Base-by-base conservation (phyloP, 2,113 vertebrate genomes). In the Cottus gobio region DNA sequence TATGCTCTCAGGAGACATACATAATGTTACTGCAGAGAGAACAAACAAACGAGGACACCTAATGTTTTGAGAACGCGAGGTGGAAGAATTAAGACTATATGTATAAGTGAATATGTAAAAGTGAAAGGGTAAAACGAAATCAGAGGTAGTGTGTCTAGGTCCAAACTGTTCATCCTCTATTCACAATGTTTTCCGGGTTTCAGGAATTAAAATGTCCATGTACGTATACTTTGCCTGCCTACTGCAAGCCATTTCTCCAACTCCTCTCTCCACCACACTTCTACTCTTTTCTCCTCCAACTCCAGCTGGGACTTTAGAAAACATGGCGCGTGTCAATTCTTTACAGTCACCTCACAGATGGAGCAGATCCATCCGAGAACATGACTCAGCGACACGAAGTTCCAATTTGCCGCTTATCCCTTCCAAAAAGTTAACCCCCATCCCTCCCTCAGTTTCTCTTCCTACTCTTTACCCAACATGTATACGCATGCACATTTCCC, bases 301-400 rank as follows among this genome's bases (percentile, higher is more conserved):
- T 83, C 62, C 68, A 82, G 18, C 60, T 24, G 52, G 83, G 57
- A 83, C 81, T 74, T 69, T 44, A 44, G 73, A 80, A 87, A 46
- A 77, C 50, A 83, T 22, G 9, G 26, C 81, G 36, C 9, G 30
- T 78, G 80, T 87, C 79, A 79, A 54, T 89, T 89, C 88, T 86
- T 87, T 70, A 89, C 80, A 70, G 73, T 87, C 61, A 81, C 54
- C 88, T 85, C 56, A 75, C 70, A 83, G 68, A 88, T 30, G 2
- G 73, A 87, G 77, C 75, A 82, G 76, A 77, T 80, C 80, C 74
- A 76, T 79, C 67, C 83, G 56, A 44, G 34, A 86, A 62, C 68
- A 75, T 80, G 82, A 89, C 82, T 89, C 88, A 87, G 79, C 62
- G 72, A 64, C 66, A 69, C 60, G 42, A 57, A 81, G 70, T 82